phyloP scores from a whole-genome alignment of 2,888 invertebrate genomes.

The Oscheius sp. region DNA sequence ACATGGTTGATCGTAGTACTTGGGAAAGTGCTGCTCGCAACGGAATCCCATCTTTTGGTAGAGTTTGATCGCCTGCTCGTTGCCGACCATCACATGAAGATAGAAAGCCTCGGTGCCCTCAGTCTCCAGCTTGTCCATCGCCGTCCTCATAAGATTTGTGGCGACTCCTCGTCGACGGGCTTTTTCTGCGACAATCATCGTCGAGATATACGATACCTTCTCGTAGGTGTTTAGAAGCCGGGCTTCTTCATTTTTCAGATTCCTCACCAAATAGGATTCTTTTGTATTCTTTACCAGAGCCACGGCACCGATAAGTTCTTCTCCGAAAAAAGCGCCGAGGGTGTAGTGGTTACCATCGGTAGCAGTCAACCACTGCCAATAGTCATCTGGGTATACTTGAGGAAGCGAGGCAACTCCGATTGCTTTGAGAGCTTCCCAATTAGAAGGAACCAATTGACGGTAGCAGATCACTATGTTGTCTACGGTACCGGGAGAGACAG shows the following conservation, averaged over 20 bases:
- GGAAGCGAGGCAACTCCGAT: slow-evolving; percentile 1
- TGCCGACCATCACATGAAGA: slow-evolving; percentile 26
- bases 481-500: neutral
- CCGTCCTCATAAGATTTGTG: neutral
- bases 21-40: neutral
- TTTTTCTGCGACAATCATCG: neutral
- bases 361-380: slow-evolving; percentile 11
- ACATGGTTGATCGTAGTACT: slow-evolving; percentile 8
- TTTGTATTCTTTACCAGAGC: neutral
- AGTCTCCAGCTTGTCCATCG: slow-evolving; percentile 13
- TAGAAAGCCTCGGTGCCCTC: slow-evolving; percentile 7
- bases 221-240: slow-evolving; percentile 1
- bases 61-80: slow-evolving; percentile 4
- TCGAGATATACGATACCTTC: slow-evolving; percentile 5
- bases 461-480: too few relatives aligned
- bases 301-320: slow-evolving; percentile 11
- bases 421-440: slow-evolving; percentile 6
- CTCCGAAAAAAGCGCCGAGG: slow-evolving; percentile 14
- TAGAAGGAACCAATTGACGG: neutral
- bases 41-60: slow-evolving; percentile 11
- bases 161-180: slow-evolving; percentile 13
- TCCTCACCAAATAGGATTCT: neutral
- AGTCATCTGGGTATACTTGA: slow-evolving; percentile 1
- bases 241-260: neutral
- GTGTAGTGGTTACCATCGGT: neutral